A percentile compares a stretch with the other conserved stretches of the same genome.
These are phyloP conservation scores for Euura saliciscinereae DNA, from an alignment of 1,140 invertebrate genomes.

Conservation along the genomic window DNA sequence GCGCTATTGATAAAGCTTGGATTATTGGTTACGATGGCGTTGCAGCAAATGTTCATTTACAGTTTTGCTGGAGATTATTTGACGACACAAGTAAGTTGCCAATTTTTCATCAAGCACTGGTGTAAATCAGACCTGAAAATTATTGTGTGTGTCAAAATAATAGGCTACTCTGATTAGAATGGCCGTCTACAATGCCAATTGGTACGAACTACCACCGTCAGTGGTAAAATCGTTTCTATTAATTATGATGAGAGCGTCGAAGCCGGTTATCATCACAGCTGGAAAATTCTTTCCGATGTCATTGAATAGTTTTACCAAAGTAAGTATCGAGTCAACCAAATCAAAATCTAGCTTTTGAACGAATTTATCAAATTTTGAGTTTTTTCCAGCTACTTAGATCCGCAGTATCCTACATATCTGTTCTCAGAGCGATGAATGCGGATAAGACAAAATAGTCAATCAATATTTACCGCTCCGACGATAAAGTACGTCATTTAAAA, in stretches of 20 bases:
- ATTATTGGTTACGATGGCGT: background rate
- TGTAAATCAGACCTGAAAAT: background rate
- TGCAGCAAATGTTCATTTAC: slow-evolving; percentile 9
- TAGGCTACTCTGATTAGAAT: background rate
- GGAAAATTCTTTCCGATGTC: slow-evolving; percentile 8
- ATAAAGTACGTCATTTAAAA: no score
- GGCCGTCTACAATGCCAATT: background rate
- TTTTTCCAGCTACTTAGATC: background rate
- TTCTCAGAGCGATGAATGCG: background rate
- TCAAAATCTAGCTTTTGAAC: background rate
- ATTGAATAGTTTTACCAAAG: background rate
- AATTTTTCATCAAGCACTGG: background rate
- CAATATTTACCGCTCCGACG: no score
- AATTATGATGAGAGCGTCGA: background rate
- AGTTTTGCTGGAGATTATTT: slow-evolving; percentile 9
- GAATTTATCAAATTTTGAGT: background rate
- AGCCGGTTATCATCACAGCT: background rate
- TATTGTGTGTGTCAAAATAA: background rate
- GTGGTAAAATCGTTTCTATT: background rate
- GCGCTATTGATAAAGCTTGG: background rate
- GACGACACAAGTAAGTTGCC: background rate
- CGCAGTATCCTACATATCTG: slow-evolving; percentile 4
- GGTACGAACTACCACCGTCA: slow-evolving; percentile 6
- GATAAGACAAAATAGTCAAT: background rate
- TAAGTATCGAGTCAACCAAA: background rate